Percentiles rank a stretch among this genome's conserved stretches.
Evolutionary conservation across 2,888 invertebrate genomes (phyloP).

Genomic region (Leucania comma): DNA sequence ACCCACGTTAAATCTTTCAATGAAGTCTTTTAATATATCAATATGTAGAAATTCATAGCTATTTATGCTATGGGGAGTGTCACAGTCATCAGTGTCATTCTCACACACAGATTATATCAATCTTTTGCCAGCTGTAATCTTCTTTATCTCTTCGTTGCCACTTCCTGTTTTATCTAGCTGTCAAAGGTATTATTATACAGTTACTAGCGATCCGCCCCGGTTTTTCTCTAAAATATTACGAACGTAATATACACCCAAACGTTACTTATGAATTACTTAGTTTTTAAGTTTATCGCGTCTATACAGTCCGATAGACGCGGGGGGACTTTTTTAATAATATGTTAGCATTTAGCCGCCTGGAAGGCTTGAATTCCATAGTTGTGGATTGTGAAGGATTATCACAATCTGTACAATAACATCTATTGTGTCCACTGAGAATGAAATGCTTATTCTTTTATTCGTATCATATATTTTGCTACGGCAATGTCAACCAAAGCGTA

Average conservation of each 20-base stretch:
- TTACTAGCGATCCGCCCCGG: too few relatives aligned
- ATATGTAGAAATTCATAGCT: background rate
- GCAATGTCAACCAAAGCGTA: background rate
- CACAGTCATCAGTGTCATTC: background rate
- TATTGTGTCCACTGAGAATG: background rate
- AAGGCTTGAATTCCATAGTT: background rate
- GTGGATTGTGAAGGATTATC: background rate
- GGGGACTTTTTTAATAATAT: too few relatives aligned
- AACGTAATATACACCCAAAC: too few relatives aligned
- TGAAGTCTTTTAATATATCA: too few relatives aligned
- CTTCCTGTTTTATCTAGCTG: background rate
- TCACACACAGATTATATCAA: background rate
- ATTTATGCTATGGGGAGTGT: too few relatives aligned
- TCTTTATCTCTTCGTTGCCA: background rate
- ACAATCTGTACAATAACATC: too few relatives aligned
- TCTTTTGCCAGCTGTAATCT: background rate
- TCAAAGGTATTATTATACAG: background rate
- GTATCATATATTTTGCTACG: background rate
- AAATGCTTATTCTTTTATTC: background rate
- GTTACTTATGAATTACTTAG: too few relatives aligned
- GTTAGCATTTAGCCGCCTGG: too few relatives aligned
- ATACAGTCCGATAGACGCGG: too few relatives aligned
- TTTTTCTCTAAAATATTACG: too few relatives aligned
- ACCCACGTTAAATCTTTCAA: too few relatives aligned
- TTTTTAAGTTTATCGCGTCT: too few relatives aligned